Evolutionary conservation across 2,113 vertebrate genomes (phyloP).

Genomic region (Eretmodus cyanostictus): DNA sequence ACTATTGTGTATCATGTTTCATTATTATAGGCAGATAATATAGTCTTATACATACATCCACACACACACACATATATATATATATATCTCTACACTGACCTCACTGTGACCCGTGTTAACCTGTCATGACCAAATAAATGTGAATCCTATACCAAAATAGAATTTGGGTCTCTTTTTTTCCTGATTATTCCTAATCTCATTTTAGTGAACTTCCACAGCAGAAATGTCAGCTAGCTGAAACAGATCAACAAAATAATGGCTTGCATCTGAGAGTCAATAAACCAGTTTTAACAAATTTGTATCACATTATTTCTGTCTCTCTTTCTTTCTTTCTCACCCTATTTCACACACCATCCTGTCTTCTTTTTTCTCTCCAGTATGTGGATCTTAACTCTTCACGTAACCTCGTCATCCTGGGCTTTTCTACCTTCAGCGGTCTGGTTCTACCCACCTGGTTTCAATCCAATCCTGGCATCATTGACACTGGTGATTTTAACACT

Average conservation of each 20-base stretch:
- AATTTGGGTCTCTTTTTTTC: not conserved
- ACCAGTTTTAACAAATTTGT: not conserved
- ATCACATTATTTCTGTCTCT: not conserved
- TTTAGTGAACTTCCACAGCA: not conserved
- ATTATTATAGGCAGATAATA: not conserved
- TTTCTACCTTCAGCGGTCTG: slow-evolving; percentile 74
- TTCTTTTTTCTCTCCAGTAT: slow-evolving; percentile 47
- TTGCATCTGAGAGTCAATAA: slow-evolving; percentile 8
- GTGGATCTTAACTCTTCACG: slow-evolving; percentile 76
- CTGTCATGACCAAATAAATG: not conserved
- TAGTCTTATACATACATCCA: not conserved
- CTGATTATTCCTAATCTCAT: not conserved
- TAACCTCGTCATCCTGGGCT: slow-evolving; percentile 76
- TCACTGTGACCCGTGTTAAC: not conserved
- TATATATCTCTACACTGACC: not conserved
- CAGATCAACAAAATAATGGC: not conserved
- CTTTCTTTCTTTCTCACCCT: not conserved
- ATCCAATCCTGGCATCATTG: slow-evolving; percentile 68
- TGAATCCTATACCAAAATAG: not conserved
- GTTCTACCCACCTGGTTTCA: slow-evolving; percentile 75
- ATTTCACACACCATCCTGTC: not conserved
- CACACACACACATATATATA: not conserved
- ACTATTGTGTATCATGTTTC: not conserved
- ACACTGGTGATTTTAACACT: slow-evolving; percentile 57
- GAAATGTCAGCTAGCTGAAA: not conserved